Evolutionary conservation across 2,888 invertebrate species (phyloP).

Genomic region (Sphaerophoria taeniata): DNA sequence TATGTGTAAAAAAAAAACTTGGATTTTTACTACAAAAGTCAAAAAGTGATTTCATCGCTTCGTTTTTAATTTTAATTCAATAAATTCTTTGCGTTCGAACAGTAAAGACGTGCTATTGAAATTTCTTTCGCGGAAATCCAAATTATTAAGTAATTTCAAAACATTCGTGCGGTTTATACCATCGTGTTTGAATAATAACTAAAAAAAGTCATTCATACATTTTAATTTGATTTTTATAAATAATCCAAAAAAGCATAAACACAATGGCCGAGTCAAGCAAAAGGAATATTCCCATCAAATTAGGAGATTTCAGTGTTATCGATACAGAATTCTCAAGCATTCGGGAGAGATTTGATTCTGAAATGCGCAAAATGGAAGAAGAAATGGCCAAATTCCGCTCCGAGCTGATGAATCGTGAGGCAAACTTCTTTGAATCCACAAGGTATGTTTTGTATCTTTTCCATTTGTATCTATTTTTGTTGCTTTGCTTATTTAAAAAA

Average conservation of each 20-base stretch:
- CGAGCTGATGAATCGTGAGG: slow-evolving; percentile 96
- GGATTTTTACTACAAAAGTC: slow-evolving; percentile 27
- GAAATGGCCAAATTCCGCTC: slow-evolving; percentile 98
- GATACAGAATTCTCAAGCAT: slow-evolving; percentile 98
- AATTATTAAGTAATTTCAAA: neutral
- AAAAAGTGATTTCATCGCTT: slow-evolving; percentile 49
- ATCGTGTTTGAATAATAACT: slow-evolving; percentile 31
- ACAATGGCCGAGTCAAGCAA: slow-evolving; percentile 93
- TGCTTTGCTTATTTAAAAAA: slow-evolving; percentile 3
- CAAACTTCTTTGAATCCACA: slow-evolving; percentile 95
- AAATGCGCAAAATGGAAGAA: slow-evolving; percentile 99
- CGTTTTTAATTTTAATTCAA: slow-evolving; percentile 23
- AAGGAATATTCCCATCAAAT: slow-evolving; percentile 95
- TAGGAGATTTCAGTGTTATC: slow-evolving; percentile 97
- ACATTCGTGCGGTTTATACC: slow-evolving; percentile 49
- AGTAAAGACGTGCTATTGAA: slow-evolving; percentile 37
- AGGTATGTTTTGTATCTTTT: slow-evolving; percentile 85
- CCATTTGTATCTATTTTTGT: neutral
- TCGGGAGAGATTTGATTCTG: slow-evolving; percentile 96
- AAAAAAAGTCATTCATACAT: too few relatives aligned
- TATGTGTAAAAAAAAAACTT: neutral
- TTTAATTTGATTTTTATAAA: too few relatives aligned
- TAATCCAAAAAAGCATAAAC: slow-evolving; percentile 51
- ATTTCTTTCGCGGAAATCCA: neutral
- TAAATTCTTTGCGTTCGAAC: slow-evolving; percentile 48